Evolutionary conservation across 1,140 invertebrate genomes (phyloP).

Genomic region (Hyposmocoma kahamanoa): DNA sequence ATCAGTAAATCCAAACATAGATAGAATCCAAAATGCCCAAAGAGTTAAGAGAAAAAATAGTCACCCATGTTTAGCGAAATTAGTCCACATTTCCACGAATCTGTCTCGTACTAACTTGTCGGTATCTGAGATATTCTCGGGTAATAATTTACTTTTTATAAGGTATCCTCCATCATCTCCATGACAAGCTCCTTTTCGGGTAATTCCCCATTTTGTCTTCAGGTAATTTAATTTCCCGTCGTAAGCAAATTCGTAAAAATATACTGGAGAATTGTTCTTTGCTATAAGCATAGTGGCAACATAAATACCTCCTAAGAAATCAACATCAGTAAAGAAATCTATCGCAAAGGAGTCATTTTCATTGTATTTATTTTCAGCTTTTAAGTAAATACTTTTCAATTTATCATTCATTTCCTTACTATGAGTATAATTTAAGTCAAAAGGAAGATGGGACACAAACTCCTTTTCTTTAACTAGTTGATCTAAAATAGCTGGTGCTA

Average conservation of each 20-base stretch:
- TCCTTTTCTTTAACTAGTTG: slow-evolving; percentile 40
- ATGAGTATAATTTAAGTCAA: slow-evolving; percentile 32
- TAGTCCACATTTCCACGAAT: slow-evolving; percentile 68
- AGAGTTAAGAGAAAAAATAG: no score
- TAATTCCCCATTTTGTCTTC: slow-evolving; percentile 40
- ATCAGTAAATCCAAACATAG: no score
- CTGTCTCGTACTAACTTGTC: slow-evolving; percentile 45
- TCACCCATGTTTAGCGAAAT: slow-evolving; percentile 72
- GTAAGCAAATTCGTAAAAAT: slow-evolving; percentile 64
- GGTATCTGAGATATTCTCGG: slow-evolving; percentile 26
- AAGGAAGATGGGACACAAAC: slow-evolving; percentile 43
- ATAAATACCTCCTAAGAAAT: slow-evolving; percentile 55
- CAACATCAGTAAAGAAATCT: slow-evolving; percentile 58
- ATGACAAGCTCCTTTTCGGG: slow-evolving; percentile 50
- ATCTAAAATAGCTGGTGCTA: slow-evolving; percentile 21
- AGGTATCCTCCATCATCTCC: slow-evolving; percentile 60
- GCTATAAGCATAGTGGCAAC: slow-evolving; percentile 42
- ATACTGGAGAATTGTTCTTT: slow-evolving; percentile 45
- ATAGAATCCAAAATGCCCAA: no score
- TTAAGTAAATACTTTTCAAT: slow-evolving; percentile 50
- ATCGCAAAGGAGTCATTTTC: slow-evolving; percentile 50
- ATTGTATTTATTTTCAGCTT: slow-evolving; percentile 28
- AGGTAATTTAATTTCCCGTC: slow-evolving; percentile 59
- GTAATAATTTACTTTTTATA: slow-evolving; percentile 32
- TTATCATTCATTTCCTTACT: slow-evolving; percentile 35